Evolutionary conservation across 92 coral and sea anemone species (phyloP).

Genomic region (Bergia puertoricense): DNA sequence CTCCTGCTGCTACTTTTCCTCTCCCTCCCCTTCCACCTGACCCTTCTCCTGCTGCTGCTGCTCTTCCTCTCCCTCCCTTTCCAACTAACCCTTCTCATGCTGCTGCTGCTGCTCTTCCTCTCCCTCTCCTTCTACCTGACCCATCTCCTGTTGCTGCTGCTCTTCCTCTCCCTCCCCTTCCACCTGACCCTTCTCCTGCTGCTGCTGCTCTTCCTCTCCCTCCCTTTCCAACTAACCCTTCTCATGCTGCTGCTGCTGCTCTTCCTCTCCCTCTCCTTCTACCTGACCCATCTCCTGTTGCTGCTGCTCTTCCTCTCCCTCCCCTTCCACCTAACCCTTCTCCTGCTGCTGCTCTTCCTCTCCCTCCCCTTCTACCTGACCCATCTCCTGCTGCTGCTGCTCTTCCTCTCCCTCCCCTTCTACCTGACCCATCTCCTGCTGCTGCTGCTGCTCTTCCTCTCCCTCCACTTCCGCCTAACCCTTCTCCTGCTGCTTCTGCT

Average conservation of each 20-base stretch:
- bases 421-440: not conserved
- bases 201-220: not conserved
- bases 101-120: not conserved
- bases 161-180: not conserved
- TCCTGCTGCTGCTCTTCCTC: not conserved
- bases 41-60: not conserved
- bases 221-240: not conserved
- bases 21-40: not conserved
- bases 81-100: not conserved
- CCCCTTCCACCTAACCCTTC: not conserved
- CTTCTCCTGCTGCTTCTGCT: not conserved
- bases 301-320: not conserved
- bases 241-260: too few species aligned
- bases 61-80: not conserved
- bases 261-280: not conserved
- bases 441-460: not conserved
- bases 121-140: not conserved
- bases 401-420: not conserved
- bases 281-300: not conserved
- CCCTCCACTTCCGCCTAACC: not conserved
- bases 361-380: not conserved
- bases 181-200: not conserved
- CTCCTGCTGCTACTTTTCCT: not conserved
- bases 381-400: not conserved
- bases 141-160: not conserved